These are phyloP conservation scores for Ariolimax columbianus DNA, from an alignment of 2,888 invertebrate species.

Conservation along the genomic window DNA sequence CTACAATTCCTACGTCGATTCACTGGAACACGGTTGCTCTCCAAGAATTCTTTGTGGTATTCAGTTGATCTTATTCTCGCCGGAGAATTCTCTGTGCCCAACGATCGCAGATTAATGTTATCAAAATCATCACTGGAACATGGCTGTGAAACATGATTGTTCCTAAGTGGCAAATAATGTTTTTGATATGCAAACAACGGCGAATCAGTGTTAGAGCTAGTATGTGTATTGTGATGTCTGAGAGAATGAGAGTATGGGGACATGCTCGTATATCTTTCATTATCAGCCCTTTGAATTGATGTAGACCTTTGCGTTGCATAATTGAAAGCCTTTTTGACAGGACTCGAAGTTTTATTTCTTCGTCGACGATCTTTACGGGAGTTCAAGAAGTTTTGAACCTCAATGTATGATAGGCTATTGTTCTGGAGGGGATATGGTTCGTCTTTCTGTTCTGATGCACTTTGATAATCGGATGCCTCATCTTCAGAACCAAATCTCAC, in stretches of 20 bases:
- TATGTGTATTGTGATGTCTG: neutral
- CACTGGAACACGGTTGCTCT: neutral
- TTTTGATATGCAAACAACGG: conserved; percentile 1
- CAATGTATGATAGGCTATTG: neutral
- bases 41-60: neutral
- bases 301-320: neutral
- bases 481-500: neutral
- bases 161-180: neutral
- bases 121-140: neutral
- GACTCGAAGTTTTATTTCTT: neutral
- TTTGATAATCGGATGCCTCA: neutral
- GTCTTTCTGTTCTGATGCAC: neutral
- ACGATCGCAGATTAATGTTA: neutral
- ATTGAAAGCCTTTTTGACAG: neutral
- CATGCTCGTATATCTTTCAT: neutral
- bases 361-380: neutral
- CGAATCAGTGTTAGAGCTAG: neutral
- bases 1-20: neutral
- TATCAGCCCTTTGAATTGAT: neutral
- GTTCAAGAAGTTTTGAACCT: conserved; percentile 5
- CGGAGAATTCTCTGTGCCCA: neutral
- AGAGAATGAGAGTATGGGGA: neutral
- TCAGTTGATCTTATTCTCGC: neutral
- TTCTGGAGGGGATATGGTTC: neutral
- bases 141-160: neutral